Base-by-base conservation (phyloP, 1,140 invertebrate species). In the Mizuhopecten yessoensis region DNA sequence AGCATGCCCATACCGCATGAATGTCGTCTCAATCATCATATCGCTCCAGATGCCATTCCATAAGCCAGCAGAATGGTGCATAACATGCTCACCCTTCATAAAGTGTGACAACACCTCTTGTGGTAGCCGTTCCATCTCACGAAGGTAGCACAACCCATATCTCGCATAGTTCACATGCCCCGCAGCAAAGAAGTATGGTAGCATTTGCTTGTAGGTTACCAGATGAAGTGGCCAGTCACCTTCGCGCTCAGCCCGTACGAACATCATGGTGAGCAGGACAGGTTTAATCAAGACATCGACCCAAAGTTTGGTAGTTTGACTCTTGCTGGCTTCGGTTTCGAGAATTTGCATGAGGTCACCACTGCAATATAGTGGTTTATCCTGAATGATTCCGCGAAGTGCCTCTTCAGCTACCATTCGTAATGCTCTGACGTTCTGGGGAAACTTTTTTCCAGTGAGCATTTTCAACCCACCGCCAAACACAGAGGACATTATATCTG, bases 111-210 rank as follows among this genome's bases (percentile, higher is more conserved):
- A 45, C 17, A 92, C 34, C 23, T 93, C 90, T 5, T 42, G 29
- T 75, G 92, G 87, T 11, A 93, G 75, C 7, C 29, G 23, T 34
- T 92, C 90, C 88, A 91, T 88, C 0, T 87, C 49, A 29, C 92
- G 11, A 0, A 94, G 89, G 75, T 94, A 94, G 86, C 93, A 93
- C n/a, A 93, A 75, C 33, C 92, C 91, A 92, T 94, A 94, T 33
- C 93, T 90, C 49, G 93, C 94, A 92, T 94, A 94, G 87, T 94
- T 94, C 0, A 90, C 34, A 89, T 94, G 94, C 0, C 89, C 90
- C 34, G 94, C 90, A 23, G 93, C 94, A 93, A 94, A 94, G 89
- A 94, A n/a, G n/a, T n/a, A n/a, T n/a, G n/a, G n/a, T n/a, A n/a
- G n/a, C n/a, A n/a, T n/a, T n/a, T n/a, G n/a, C n/a, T n/a, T n/a